Conservation (phyloP, 2,113 vertebrate genomes). For the Cyphomyrus discorhynchus region DNA sequence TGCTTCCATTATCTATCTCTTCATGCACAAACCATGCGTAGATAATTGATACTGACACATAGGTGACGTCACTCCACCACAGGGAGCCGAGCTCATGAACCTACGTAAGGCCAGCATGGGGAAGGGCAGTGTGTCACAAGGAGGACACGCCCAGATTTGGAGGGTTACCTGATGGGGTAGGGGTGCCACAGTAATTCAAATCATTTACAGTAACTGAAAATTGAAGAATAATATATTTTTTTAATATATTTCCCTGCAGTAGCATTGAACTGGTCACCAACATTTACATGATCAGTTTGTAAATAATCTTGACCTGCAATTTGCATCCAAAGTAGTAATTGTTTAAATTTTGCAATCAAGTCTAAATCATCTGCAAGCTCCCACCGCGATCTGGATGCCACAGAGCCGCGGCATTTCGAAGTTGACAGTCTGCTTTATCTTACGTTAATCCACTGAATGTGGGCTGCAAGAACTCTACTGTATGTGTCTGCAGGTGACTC, state of each 20-base stretch:
- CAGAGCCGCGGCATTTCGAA: not conserved
- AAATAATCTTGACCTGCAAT: not conserved
- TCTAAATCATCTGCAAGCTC: not conserved
- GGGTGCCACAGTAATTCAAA: not conserved
- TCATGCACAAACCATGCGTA: not conserved
- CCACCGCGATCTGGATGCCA: not conserved
- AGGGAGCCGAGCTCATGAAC: not conserved
- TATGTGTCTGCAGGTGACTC: not conserved
- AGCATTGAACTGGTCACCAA: not conserved
- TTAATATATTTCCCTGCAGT: not conserved
- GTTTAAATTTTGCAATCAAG: not conserved
- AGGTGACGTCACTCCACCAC: not conserved
- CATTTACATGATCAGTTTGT: not conserved
- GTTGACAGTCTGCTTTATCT: not conserved
- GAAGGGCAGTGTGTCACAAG: not conserved
- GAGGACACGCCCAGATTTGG: not conserved
- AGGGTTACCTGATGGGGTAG: not conserved
- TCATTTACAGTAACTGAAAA: not conserved
- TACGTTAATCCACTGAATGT: not conserved
- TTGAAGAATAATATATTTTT: not conserved
- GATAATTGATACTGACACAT: not conserved
- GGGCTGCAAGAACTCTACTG: not conserved
- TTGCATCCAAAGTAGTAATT: not conserved
- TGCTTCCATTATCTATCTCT: not conserved
- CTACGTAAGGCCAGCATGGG: not conserved